Conservation (phyloP, 2,888 invertebrate species). For the Callimorpha dominula region DNA sequence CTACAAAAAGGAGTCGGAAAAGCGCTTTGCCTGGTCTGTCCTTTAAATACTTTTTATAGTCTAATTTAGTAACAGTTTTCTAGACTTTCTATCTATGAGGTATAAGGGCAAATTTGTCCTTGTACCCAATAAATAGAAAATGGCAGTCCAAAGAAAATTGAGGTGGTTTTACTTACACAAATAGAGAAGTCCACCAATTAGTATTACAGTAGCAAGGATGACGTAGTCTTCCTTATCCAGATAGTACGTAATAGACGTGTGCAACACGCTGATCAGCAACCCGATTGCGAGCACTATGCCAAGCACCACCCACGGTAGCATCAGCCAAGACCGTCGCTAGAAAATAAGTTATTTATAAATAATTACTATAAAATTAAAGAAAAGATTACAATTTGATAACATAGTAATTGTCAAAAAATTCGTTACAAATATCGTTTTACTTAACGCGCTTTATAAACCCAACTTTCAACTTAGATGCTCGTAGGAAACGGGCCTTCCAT, state of each 20-base stretch:
- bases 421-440: not conserved
- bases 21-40: too few relatives aligned
- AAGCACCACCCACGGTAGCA: constrained; percentile 94
- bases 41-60: too few relatives aligned
- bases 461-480: too few relatives aligned
- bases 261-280: constrained; percentile 92
- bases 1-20: too few relatives aligned
- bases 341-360: constrained; percentile 43
- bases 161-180: constrained; percentile 68
- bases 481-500: too few relatives aligned
- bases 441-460: not conserved
- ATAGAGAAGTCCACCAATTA: constrained; percentile 79
- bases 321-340: constrained; percentile 93
- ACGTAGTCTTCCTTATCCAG: constrained; percentile 84
- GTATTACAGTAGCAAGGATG: constrained; percentile 71
- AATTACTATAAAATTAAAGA: too few relatives aligned
- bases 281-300: constrained; percentile 93
- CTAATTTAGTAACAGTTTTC: too few relatives aligned
- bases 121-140: too few relatives aligned
- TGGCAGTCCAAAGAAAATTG: not conserved
- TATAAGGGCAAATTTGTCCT: too few relatives aligned
- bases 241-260: constrained; percentile 92
- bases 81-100: too few relatives aligned
- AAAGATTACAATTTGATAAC: too few relatives aligned
- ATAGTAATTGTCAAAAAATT: not conserved